Conservation (phyloP, 2,113 vertebrate genomes). For the Microcebus griseorufus region DNA sequence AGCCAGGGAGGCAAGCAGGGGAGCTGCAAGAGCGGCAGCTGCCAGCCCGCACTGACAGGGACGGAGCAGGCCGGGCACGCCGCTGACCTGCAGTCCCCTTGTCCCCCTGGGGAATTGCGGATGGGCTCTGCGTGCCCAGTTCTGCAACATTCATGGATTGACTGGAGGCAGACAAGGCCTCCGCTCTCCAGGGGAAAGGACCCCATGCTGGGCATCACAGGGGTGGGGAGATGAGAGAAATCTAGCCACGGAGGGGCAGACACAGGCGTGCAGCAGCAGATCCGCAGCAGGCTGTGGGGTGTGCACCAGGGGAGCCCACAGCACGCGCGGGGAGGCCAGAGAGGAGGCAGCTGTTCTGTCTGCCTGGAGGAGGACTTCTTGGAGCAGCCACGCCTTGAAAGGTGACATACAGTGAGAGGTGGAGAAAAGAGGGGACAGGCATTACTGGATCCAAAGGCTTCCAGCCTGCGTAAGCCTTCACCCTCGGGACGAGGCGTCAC, state of each 20-base stretch:
- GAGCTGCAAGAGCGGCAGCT: background rate
- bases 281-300: background rate
- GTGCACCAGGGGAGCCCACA: background rate
- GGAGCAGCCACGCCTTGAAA: background rate
- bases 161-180: constrained; percentile 30
- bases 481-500: too few species aligned
- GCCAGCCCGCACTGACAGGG: background rate
- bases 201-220: background rate
- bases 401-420: background rate
- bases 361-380: background rate
- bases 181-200: background rate
- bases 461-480: background rate
- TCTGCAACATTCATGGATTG: constrained; percentile 41
- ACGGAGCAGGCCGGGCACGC: background rate
- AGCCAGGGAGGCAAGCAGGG: background rate
- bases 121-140: background rate
- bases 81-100: background rate
- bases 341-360: background rate
- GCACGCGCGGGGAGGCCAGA: background rate
- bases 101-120: background rate
- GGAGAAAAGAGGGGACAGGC: background rate
- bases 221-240: background rate
- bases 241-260: background rate
- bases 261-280: rapidly evolving
- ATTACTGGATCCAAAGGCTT: background rate